Base-by-base conservation (phyloP, 2,113 vertebrate genomes). In the Sitta europaea region DNA sequence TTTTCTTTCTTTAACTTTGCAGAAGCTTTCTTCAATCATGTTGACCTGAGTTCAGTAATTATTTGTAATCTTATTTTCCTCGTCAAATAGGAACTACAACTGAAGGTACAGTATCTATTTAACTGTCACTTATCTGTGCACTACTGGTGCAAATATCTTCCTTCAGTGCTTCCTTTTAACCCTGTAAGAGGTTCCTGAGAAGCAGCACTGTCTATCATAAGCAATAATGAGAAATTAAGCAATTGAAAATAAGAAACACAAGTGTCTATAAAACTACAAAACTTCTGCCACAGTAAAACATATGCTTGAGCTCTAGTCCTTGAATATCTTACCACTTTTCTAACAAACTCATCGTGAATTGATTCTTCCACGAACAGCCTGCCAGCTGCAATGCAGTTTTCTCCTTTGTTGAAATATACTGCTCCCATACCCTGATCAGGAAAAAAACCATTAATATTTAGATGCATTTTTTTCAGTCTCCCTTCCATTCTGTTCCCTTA, bases 331-430 rank as follows among this genome's bases (percentile, higher is more conserved):
- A 99, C 98, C 98, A 98, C 98, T 98, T 95, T 97, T 8, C 36
- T 94, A 85, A 99, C 97, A 95, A 98, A 99, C 31, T 98, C 98
- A 47, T 98, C 98, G 6, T 99, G 98, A 91, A 98, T 97, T 51
- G 98, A 97, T 91, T 98, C 98, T 92, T 99, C 98, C 88, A 99
- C 98, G 28, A 99, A 99, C 76, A 99, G 92, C 29, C 98, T 97
- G 35, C 98, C 98, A 12, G 98, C 98, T 27, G 98, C 98, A 84
- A 99, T 99, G 87, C 98, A 99, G 93, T 99, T 99, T 96, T 99
- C 98, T 82, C 98, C 98, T 96, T 99, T 99, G 94, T 99, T 99
- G 96, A 99, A 99, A 94, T 97, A 99, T 1, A 99, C 98, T 2
- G 98, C 98, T 70, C 98, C 98, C 98, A 98, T 98, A 48, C 98